Evolutionary conservation across 2,888 invertebrate genomes (phyloP).

Genomic region (Lutraria lutraria): DNA sequence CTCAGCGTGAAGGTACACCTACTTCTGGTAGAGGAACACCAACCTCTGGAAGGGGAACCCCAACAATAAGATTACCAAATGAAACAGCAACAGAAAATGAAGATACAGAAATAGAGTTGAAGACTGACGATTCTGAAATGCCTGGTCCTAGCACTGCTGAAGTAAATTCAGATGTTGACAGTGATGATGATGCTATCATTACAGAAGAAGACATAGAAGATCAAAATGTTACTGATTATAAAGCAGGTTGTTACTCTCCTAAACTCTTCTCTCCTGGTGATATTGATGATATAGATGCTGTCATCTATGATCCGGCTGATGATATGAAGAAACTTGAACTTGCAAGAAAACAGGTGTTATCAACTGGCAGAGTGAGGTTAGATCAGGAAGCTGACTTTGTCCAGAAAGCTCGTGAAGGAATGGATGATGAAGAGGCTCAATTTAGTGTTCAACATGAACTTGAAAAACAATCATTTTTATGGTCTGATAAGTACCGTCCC

Average conservation of each 20-base stretch:
- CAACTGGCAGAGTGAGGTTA: constrained; percentile 87
- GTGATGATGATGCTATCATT: constrained; percentile 74
- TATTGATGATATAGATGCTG: constrained; percentile 91
- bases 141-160: constrained; percentile 52
- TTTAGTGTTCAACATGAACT: constrained; percentile 95
- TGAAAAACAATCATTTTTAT: constrained; percentile 95
- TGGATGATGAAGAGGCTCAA: constrained; percentile 93
- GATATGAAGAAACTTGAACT: constrained; percentile 92
- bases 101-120: constrained; percentile 17
- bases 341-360: constrained; percentile 89
- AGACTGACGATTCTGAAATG: constrained; percentile 41
- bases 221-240: constrained; percentile 53
- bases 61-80: constrained; percentile 14
- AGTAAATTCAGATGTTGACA: constrained; percentile 31
- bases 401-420: constrained; percentile 92
- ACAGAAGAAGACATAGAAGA: constrained; percentile 78
- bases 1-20: constrained; percentile 71
- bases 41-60: constrained; percentile 38
- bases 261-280: constrained; percentile 89
- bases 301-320: constrained; percentile 92
- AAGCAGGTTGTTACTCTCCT: constrained; percentile 94
- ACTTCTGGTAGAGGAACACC: constrained; percentile 66
- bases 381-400: constrained; percentile 90
- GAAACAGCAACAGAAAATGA: neutral
- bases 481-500: constrained; percentile 99